These are phyloP conservation scores for Moxostoma hubbsi DNA, from an alignment of 2,797 vertebrate genomes.

Conservation along the genomic window DNA sequence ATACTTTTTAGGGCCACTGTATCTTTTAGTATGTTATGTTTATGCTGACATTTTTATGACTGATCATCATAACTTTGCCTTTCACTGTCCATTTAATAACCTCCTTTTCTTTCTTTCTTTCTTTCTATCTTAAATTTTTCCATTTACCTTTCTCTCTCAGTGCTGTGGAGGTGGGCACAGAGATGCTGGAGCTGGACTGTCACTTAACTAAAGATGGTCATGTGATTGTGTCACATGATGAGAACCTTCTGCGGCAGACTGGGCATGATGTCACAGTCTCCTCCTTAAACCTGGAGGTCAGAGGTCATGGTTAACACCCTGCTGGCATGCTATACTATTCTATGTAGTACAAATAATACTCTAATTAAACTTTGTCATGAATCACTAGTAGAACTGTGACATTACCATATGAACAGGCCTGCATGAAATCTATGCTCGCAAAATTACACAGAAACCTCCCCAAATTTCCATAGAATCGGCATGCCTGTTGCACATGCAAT, in stretches of 20 bases:
- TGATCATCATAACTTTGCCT: no score
- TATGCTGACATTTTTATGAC: no score
- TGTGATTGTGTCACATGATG: conserved; percentile 89
- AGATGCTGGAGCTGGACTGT: conserved; percentile 90
- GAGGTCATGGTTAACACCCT: conserved; percentile 28
- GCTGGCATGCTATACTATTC: not conserved
- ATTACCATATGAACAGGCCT: not conserved
- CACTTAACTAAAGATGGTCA: conserved; percentile 84
- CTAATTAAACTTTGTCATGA: no score
- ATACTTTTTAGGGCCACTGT: not conserved
- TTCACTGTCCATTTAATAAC: no score
- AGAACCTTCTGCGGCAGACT: conserved; percentile 84
- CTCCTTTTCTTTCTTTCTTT: not conserved
- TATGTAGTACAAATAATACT: not conserved
- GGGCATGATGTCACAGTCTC: conserved; percentile 75
- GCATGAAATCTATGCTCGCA: no score
- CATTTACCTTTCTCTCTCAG: conserved; percentile 64
- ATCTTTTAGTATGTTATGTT: no score
- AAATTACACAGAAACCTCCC: no score
- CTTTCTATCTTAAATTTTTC: not conserved
- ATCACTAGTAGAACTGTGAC: no score
- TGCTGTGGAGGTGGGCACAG: conserved; percentile 74
- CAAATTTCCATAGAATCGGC: no score
- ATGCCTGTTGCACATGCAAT: no score
- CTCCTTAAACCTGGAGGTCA: conserved; percentile 80